Base-by-base conservation (phyloP, 1,140 invertebrate genomes). In the Dufourea novaeangliae region DNA sequence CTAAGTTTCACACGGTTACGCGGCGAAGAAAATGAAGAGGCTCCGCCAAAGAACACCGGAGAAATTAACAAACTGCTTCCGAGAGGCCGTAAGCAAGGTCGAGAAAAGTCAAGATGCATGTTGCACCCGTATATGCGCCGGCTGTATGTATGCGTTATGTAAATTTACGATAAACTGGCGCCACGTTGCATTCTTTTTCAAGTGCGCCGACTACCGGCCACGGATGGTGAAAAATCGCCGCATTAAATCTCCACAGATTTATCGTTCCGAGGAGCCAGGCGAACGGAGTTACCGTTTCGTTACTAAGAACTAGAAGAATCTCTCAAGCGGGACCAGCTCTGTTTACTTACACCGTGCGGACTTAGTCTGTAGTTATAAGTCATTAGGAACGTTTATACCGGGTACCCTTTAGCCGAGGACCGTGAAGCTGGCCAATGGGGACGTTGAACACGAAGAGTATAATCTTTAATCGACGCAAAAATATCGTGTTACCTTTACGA, bases 311-410 rank as follows among this genome's bases (percentile, higher is more conserved):
- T 11, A 12, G 59, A 57, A 32, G 69, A 74, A 68, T 68, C 70
- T 62, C 25, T 61, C 17, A 12, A 71, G 11, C 69, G 73, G 46
- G 52, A 63, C n/a, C 46, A 37, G 14, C 44, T 67, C 52, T 66
- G 39, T 78, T 64, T 74, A 52, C 54, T 57, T 56, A 32, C 62
- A 32, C 56, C 52, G 14, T n/a, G n/a, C 37, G 11, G 6, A 72
- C 44, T 29, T 20, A 39, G 22, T 25, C 68, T 74, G 41, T 74
- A 74, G 54, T 79, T 79, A 67, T 20, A 74, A 67, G 71, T 79
- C 77, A 66, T 79, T 79, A 74, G 71, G 75, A 74, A 69, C 69
- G 46, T 73, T 74, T 61, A n/a, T n/a, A 46, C 54, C 25, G 59
- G 54, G 34, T 56, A 50, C 46, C 27, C 61, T n/a, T 20, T 41